Percentiles rank a stretch among this genome's conserved stretches.
Conservation (phyloP, 2,888 invertebrate species). For the Agapostemon virescens region DNA sequence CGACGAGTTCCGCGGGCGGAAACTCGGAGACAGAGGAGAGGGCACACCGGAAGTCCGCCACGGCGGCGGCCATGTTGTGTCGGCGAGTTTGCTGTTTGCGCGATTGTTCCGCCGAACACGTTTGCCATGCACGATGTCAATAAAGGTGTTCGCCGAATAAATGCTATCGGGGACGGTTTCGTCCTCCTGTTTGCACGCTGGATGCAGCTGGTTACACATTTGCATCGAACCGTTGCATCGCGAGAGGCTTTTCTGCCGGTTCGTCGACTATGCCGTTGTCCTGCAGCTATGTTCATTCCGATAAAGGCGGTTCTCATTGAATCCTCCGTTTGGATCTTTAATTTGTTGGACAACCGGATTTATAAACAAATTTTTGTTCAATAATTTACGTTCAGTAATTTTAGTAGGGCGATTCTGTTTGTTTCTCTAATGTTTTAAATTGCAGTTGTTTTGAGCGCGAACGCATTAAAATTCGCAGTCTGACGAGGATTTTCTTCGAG, state of each 20-base stretch:
- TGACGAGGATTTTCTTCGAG: too few species aligned
- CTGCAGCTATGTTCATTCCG: neutral
- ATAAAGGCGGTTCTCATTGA: neutral
- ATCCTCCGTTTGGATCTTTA: too few species aligned
- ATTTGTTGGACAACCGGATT: too few species aligned
- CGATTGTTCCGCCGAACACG: conserved; percentile 32
- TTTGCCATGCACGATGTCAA: conserved; percentile 36
- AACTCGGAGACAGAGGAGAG: neutral
- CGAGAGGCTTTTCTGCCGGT: neutral
- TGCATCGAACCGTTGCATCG: conserved; percentile 1
- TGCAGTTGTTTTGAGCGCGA: too few species aligned
- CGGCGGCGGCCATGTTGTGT: neutral
- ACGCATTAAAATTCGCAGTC: too few species aligned
- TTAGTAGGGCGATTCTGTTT: too few species aligned
- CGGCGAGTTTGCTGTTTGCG: conserved; percentile 13
- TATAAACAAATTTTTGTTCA: too few species aligned
- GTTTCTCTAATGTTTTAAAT: too few species aligned
- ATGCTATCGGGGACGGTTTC: conserved; percentile 22
- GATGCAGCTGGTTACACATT: neutral
- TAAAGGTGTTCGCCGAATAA: conserved; percentile 51
- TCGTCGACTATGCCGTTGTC: too few species aligned
- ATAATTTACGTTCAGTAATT: too few species aligned
- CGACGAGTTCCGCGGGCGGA: neutral
- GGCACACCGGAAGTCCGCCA: conserved; percentile 17
- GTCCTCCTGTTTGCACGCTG: conserved; percentile 26